Evolutionary conservation across 2,888 invertebrate species (phyloP), one percentile per base, ranked within the genome.

Genomic region (Rhingia rostrata): DNA sequence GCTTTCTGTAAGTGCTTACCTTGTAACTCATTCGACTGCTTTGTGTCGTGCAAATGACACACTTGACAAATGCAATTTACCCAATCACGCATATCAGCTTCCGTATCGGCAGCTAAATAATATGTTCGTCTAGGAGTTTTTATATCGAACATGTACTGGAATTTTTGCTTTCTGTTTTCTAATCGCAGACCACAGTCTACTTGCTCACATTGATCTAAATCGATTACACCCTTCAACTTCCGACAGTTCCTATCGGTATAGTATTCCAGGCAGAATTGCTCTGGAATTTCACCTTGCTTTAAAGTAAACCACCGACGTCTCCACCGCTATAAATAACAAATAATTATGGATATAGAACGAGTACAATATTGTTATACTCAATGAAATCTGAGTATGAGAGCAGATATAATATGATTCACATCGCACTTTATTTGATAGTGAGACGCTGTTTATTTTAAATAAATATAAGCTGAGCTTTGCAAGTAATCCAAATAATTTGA

Each of bases 121-220:
- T 98, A 99, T 39, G 95, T 96, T 87, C 98, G 93, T 86, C 96
- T 95, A 41, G 97, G 96, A 64, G 97, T 98, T 90, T 96, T 95
- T 45, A 98, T 95, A 88, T 97, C 96, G 90, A 98, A 98, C 92
- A 97, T 97, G 89, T 94, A 95, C 89, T 96, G 94, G 88, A 95
- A 95, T 88, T 96, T 95, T 88, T 95, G 94, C 88, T 96, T 96
- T 81, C 95, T 94, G 88, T 96, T 94, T 91, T 97, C 96, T 92
- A 97, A 95, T 87, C 95, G 95, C 87, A 97, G 92, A 3, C 97
- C 97, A 73, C 96, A 96, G 92, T 97, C 97, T 70, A 96, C 96
- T 89, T 98, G 98, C 92, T 98, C 98, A 92, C 98, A 98, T 91
- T 97, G 96, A 93, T 98, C 98, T 89, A 99, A 93, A 93, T 98